phyloP scores from a whole-genome alignment of 2,113 vertebrate genomes.

The Balaenoptera acutorostrata region DNA sequence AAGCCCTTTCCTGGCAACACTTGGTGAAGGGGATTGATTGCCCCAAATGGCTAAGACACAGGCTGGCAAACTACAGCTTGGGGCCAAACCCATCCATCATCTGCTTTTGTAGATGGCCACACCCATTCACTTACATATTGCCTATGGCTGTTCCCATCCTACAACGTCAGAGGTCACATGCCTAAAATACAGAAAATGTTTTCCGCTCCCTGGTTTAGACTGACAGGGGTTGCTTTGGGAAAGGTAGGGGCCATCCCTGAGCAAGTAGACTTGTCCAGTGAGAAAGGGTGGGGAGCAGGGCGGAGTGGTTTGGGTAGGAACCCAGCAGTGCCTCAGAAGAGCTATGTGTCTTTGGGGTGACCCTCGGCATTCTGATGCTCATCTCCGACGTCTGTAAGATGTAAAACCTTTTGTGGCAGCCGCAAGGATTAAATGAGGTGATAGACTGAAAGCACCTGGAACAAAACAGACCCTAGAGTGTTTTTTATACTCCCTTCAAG shows the following conservation, averaged over 20 bases:
- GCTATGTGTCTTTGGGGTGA: neutral
- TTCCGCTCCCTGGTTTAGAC: neutral
- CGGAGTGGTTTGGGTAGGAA: fast-evolving
- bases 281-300: too few relatives aligned
- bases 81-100: too few relatives aligned
- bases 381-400: fast-evolving
- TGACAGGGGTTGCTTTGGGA: fast-evolving
- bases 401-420: fast-evolving
- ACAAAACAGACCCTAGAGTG: fast-evolving
- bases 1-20: neutral
- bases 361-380: too few relatives aligned
- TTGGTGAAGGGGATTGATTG: neutral
- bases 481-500: neutral
- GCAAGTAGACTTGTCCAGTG: fast-evolving
- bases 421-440: neutral
- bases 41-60: neutral
- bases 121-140: fast-evolving
- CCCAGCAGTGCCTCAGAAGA: fast-evolving
- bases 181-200: neutral
- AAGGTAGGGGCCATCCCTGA: neutral
- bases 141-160: neutral
- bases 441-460: neutral
- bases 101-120: neutral
- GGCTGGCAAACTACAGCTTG: fast-evolving
- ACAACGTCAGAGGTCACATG: fast-evolving